phyloP scores from a whole-genome alignment of 2,888 invertebrate genomes.

The Acleris holmiana region DNA sequence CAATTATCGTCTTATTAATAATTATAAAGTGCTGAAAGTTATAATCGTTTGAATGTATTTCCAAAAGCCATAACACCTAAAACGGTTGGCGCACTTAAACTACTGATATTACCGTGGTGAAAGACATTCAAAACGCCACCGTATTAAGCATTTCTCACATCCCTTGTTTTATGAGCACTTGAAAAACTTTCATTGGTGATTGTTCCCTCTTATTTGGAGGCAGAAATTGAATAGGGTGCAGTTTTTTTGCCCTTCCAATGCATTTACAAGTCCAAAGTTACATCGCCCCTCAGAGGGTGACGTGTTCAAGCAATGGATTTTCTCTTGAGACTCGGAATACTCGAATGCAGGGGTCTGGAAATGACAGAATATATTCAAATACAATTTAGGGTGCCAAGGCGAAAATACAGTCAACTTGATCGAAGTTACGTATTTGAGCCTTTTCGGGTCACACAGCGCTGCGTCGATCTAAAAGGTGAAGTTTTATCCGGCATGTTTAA shows the following conservation, averaged over 20 bases:
- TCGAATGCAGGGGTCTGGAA: not conserved
- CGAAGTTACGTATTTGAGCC: no score
- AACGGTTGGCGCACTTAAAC: not conserved
- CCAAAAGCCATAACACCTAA: not conserved
- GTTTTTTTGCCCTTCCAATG: constrained; percentile 28
- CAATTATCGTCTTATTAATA: no score
- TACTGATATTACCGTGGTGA: constrained; percentile 1
- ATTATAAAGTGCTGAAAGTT: not conserved
- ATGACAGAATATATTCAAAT: not conserved
- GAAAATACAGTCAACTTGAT: no score
- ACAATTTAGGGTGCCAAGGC: no score
- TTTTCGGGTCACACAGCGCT: no score
- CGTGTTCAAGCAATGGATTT: constrained; percentile 23
- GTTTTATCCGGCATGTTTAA: no score
- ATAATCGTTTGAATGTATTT: not conserved
- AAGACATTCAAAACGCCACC: constrained; percentile 11
- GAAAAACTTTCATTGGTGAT: constrained; percentile 31
- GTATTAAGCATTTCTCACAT: constrained; percentile 29
- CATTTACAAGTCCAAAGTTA: constrained; percentile 13
- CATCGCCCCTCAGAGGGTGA: constrained; percentile 21
- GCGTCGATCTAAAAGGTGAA: no score
- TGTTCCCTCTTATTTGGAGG: constrained; percentile 9
- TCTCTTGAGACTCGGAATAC: constrained; percentile 14
- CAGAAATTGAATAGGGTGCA: constrained; percentile 34
- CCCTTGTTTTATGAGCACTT: constrained; percentile 35